phyloP scores from a whole-genome alignment of 1,140 invertebrate genomes.

The Meteorus sp. region DNA sequence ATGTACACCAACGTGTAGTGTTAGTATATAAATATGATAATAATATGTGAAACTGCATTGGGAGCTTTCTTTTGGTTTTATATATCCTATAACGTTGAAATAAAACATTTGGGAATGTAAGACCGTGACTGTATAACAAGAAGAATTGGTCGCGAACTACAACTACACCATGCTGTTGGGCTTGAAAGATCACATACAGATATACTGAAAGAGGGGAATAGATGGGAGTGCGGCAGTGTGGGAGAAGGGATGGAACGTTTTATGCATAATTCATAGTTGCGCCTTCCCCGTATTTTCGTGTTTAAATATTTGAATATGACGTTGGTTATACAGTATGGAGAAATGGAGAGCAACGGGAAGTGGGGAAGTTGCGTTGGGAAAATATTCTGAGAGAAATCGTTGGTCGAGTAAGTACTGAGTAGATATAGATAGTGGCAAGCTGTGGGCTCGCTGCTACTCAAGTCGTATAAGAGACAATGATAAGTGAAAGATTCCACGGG shows the following conservation, averaged over 20 bases:
- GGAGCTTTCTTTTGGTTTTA: no score
- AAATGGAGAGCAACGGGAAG: no score
- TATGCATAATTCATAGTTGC: conserved; percentile 53
- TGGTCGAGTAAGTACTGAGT: conserved; percentile 2
- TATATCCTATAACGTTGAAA: no score
- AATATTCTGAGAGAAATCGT: conserved; percentile 38
- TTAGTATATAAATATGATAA: no score
- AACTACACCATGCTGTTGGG: not conserved
- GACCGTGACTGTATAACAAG: no score
- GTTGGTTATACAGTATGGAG: conserved; percentile 39
- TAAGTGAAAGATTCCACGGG: not conserved
- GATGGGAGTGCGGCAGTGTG: not conserved
- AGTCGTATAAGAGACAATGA: not conserved
- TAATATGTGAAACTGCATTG: no score
- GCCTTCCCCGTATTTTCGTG: conserved; percentile 53
- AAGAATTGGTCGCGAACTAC: no score
- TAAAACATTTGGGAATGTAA: no score
- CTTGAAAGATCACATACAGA: not conserved
- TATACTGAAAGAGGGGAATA: not conserved
- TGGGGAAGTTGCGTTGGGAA: no score
- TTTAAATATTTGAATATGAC: conserved; percentile 58
- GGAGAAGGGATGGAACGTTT: conserved; percentile 36
- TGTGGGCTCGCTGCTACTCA: not conserved
- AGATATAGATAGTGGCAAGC: not conserved
- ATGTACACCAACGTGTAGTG: no score